Evolutionary conservation across 2,888 invertebrate genomes (phyloP), one percentile per base, ranked within the genome.

Genomic region (Notodonta dromedarius): DNA sequence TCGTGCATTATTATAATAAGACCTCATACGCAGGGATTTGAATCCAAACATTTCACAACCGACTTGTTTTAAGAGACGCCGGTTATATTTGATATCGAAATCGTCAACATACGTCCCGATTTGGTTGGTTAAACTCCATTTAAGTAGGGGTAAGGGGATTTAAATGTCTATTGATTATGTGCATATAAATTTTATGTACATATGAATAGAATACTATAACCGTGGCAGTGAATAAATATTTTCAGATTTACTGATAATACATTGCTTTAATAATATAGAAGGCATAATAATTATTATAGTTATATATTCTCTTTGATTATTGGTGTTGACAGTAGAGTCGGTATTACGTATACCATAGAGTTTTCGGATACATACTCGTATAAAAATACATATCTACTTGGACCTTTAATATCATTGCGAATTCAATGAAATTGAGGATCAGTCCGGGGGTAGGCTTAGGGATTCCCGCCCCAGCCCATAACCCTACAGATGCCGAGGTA

Each of bases 401-500:
- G 79, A 77, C 76, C 61, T 79, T 74, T 78, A 79, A 84, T 79
- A 80, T 77, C 63, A 82, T 80, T 76, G 77, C 63, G 65, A 79
- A 82, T 82, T 79, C 74, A 77, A 79, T 79, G 76, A 79, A 82
- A 84, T 79, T 71, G 82, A 78, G 79, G 71, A 74, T 76, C 76
- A 76, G 70, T 72, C 67, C 63, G 74, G 71, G 77, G 68, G 68
- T 44, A 78, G 72, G 74, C 68, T 77, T 69, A 79, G 79, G 81
- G 74, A 79, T 77, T 80, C 79, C 78, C 82, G 73, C 79, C 83
- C 84, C 82, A 71, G 72, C 73, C 74, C 69, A 76, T 79, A 82
- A 79, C 81, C 80, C 79, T 79, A 69, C 76, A 78, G 78, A 83
- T 83, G 76, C 76, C 79, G 76, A 78, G 67, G 83, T 77, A 82